These are phyloP conservation scores for Muscicapa striata DNA, from an alignment of 2,797 vertebrate species.

Conservation along the genomic window DNA sequence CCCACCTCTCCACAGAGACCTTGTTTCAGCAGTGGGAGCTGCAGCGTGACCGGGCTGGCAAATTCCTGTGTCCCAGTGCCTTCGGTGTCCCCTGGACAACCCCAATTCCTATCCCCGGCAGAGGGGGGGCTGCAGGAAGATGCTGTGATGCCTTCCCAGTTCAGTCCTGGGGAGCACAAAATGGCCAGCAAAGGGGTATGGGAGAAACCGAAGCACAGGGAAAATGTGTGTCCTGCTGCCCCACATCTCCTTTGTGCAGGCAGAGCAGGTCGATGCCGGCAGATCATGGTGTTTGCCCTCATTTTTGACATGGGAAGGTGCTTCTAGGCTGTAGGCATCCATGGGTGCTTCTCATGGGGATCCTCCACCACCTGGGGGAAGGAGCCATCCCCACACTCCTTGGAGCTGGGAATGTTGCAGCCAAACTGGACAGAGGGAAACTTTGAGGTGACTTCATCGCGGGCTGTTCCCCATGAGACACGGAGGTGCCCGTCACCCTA, in stretches of 20 bases:
- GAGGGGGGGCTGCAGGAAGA: not conserved
- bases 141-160: not conserved
- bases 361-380: not conserved
- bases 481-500: not conserved
- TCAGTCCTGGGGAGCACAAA: not conserved
- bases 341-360: not conserved
- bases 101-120: rapidly evolving
- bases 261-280: not conserved
- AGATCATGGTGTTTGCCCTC: not conserved
- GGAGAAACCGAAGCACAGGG: not conserved
- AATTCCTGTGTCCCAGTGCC: not conserved
- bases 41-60: rapidly evolving
- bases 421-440: not conserved
- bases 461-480: rapidly evolving
- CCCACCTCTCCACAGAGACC: not conserved
- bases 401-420: not conserved
- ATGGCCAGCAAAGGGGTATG: rapidly evolving
- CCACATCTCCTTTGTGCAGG: not conserved
- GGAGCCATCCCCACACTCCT: not conserved
- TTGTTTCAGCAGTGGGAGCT: not conserved
- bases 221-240: not conserved
- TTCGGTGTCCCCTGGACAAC: not conserved
- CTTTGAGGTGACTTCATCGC: not conserved
- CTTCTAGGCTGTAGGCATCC: not conserved
- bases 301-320: not conserved